phyloP scores from a whole-genome alignment of 2,888 invertebrate genomes.

The Norana najaformis region DNA sequence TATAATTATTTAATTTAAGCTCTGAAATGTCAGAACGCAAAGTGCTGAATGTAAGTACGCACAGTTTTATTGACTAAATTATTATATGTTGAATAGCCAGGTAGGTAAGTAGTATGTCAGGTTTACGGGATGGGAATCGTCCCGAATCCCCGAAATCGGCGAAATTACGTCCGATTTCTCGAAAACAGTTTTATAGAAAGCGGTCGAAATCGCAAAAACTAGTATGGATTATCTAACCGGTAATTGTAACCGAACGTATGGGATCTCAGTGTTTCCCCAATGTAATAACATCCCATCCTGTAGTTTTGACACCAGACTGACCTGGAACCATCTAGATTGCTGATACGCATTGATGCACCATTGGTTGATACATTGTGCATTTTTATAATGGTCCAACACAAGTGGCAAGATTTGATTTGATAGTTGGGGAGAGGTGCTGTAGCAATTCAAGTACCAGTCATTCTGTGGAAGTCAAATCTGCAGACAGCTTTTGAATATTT shows the following conservation, averaged over 20 bases:
- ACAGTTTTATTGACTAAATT: background rate
- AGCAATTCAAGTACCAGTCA: background rate
- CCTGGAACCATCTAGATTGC: too few species aligned
- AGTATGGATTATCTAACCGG: too few species aligned
- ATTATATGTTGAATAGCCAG: background rate
- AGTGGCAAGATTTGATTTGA: background rate
- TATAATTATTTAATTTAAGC: background rate
- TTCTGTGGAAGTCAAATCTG: background rate
- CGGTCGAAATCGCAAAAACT: too few species aligned
- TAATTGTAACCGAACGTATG: too few species aligned
- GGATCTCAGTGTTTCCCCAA: too few species aligned
- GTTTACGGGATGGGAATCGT: too few species aligned
- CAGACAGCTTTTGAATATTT: background rate
- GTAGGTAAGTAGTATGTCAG: too few species aligned
- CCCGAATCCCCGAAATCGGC: background rate
- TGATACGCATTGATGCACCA: too few species aligned
- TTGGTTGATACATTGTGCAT: background rate
- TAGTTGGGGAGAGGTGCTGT: background rate
- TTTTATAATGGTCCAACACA: background rate
- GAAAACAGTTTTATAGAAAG: too few species aligned
- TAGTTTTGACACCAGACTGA: too few species aligned
- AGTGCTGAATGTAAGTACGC: slow-evolving; percentile 34
- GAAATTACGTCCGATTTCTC: too few species aligned
- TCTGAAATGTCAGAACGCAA: slow-evolving; percentile 33
- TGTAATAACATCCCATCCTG: too few species aligned